Evolutionary conservation across 2,797 vertebrate genomes (phyloP).

Genomic region (Sylvia borin): DNA sequence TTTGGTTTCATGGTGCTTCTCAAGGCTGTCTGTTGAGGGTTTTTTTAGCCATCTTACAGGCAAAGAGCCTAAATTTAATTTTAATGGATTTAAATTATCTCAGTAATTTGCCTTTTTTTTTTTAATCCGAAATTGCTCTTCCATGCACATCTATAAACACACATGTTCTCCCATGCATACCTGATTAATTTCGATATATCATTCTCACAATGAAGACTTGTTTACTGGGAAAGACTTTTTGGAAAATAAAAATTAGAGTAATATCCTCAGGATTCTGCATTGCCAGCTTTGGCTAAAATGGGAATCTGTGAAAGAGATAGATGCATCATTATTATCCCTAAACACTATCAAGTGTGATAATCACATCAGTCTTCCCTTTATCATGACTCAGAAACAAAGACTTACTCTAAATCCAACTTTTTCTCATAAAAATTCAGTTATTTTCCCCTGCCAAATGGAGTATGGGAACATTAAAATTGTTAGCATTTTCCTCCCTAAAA

Average conservation of each 20-base stretch:
- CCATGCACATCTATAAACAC: not conserved
- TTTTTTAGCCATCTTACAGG: not conserved
- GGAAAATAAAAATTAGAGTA: constrained; percentile 1
- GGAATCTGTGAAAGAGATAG: not conserved
- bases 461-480: constrained; percentile 6
- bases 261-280: constrained; percentile 18
- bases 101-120: not conserved
- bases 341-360: constrained; percentile 18
- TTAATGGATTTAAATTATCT: not conserved
- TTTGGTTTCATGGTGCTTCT: not conserved
- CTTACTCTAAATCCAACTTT: constrained; percentile 14
- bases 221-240: constrained; percentile 33
- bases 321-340: constrained; percentile 26
- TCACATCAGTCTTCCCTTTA: constrained; percentile 51
- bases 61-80: not conserved
- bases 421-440: constrained; percentile 42
- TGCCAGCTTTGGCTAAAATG: not conserved
- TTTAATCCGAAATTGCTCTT: not conserved
- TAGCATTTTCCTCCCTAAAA: not conserved
- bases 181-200: not conserved
- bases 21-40: not conserved
- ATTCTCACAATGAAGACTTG: not conserved
- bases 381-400: constrained; percentile 50
- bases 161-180: not conserved
- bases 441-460: not conserved